phyloP scores from a whole-genome alignment of 2,888 invertebrate species.

The Cephus rjabovi region DNA sequence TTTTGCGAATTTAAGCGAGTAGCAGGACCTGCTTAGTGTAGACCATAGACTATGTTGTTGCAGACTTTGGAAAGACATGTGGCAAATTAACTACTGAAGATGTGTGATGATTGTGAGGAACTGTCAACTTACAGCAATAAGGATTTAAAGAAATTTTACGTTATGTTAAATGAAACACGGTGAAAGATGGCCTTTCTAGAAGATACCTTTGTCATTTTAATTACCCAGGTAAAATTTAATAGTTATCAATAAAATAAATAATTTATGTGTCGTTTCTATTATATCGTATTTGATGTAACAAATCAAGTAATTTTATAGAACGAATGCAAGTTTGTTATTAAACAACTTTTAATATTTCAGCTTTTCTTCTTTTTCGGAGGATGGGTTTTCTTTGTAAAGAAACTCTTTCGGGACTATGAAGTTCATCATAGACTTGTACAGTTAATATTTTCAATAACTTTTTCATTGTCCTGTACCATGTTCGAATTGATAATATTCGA shows the following conservation, averaged over 20 bases:
- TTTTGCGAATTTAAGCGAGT: no score
- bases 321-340: constrained; percentile 7
- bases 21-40: no score
- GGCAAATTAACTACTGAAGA: no score
- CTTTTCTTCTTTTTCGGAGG: constrained; percentile 95
- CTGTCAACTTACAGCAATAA: no score
- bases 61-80: no score
- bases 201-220: constrained; percentile 85
- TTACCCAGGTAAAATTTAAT: constrained; percentile 76
- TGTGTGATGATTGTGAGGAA: no score
- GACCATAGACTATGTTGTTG: no score
- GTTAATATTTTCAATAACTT: constrained; percentile 94
- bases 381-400: constrained; percentile 98
- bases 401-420: constrained; percentile 97
- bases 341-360: constrained; percentile 69
- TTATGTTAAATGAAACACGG: constrained; percentile 22
- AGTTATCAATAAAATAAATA: no score
- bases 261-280: neutral
- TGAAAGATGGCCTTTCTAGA: constrained; percentile 82
- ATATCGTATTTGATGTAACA: neutral
- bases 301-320: constrained; percentile 11
- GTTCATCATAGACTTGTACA: constrained; percentile 95
- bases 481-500: constrained; percentile 99
- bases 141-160: neutral
- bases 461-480: constrained; percentile 97